Base-by-base conservation (phyloP, 2,888 invertebrate species). In the Drosophila borealis region DNA sequence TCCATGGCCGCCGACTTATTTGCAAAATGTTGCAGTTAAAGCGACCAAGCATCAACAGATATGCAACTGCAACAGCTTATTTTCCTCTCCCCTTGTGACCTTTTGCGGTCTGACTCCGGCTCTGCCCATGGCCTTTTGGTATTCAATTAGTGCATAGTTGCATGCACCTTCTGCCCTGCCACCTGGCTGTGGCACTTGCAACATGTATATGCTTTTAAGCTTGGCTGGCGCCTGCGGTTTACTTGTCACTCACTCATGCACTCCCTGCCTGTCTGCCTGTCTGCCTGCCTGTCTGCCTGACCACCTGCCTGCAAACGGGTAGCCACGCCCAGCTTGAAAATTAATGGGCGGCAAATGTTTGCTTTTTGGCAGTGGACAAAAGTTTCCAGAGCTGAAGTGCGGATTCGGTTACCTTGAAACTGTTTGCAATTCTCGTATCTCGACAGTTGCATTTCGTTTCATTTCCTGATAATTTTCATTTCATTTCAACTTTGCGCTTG, bases 161-260 rank as follows among this genome's bases (percentile, higher is more conserved):
- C 75, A 63, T 61, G 63, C 62, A 53, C 36, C 66, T 14, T 5
- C 9, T 29, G 36, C 29, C 9, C 13, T 46, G 63, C 50, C 46
- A 42, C 51, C 44, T 57, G 61, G 19, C 64, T 64, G 62, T 56
- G 53, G 57, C 67, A 64, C 53, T 51, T 67, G 70, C 62, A 67
- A 83, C 86, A 82, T 77, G 77, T 62, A 70, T 68, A 74, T 69
- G 74, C 86, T 82, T 82, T 86, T 70, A 83, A 69, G 65, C 50
- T 54, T 13, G 59, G 29, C 48, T 62, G 60, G 39, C 44, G 46
- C 45, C 45, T 76, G 61, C 44, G 69, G 62, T 55, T 75, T 46
- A 29, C 57, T 45, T 49, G 74, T 56, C 63, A 54, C 34, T 44
- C 54, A 55, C 50, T 37, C 56, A 36, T 21, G 14, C 39, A 41